Percentiles rank a stretch among this genome's conserved stretches.
These are phyloP conservation scores for Drosophila barbarae DNA, from an alignment of 2,888 invertebrate genomes.

Conservation along the genomic window DNA sequence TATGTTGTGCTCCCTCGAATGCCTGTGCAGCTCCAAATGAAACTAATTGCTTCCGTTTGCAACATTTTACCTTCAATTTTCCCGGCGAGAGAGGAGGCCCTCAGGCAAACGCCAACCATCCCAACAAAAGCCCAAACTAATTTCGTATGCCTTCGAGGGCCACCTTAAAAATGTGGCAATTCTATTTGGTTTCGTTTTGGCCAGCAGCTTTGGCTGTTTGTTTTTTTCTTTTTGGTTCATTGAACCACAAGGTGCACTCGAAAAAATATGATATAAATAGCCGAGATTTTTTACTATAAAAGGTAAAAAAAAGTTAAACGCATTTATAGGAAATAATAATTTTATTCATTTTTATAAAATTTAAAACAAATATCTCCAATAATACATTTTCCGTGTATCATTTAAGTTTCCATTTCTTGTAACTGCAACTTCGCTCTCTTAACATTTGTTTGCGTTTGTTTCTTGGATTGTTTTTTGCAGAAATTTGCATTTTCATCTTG, in stretches of 20 bases:
- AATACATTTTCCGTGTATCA: background rate
- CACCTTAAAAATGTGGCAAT: slow-evolving; percentile 53
- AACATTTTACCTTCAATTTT: slow-evolving; percentile 64
- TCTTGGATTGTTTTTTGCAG: slow-evolving; percentile 61
- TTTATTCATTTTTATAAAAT: too few relatives aligned
- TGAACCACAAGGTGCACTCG: slow-evolving; percentile 42
- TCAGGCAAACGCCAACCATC: slow-evolving; percentile 4
- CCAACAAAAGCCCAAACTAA: slow-evolving; percentile 32
- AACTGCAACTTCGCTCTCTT: slow-evolving; percentile 28
- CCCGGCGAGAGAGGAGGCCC: slow-evolving; percentile 11
- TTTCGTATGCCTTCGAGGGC: slow-evolving; percentile 48
- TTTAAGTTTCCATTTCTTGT: slow-evolving; percentile 36
- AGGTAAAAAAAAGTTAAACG: too few relatives aligned
- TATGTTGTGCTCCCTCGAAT: slow-evolving; percentile 6
- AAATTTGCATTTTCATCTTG: slow-evolving; percentile 76
- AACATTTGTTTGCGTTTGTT: slow-evolving; percentile 38
- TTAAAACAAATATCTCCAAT: background rate
- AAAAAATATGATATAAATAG: background rate
- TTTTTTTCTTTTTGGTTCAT: slow-evolving; percentile 46
- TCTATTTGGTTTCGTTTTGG: slow-evolving; percentile 44
- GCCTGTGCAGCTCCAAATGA: slow-evolving; percentile 42
- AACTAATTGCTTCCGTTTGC: slow-evolving; percentile 70
- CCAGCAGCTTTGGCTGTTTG: slow-evolving; percentile 11
- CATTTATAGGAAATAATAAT: too few relatives aligned
- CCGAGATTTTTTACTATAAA: background rate